Conservation (phyloP, 2,113 vertebrate genomes). For the Scopus umbretta region DNA sequence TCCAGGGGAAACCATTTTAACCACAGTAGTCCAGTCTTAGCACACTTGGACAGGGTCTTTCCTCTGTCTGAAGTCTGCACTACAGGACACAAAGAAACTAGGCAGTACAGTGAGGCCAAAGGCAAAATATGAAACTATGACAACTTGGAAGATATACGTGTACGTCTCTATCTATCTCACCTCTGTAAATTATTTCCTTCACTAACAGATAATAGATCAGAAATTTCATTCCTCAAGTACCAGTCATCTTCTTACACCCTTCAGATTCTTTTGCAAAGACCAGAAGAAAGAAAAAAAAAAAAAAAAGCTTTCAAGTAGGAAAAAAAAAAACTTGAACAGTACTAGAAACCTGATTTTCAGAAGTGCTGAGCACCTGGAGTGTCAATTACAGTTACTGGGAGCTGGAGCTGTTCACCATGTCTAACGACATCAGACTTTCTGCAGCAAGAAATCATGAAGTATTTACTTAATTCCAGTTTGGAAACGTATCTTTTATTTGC, state of each 20-base stretch:
- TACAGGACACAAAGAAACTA: conserved; percentile 19
- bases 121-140: not conserved
- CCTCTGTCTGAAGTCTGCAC: conserved; percentile 49
- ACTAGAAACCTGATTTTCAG: conserved; percentile 9
- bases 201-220: not conserved
- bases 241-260: not conserved
- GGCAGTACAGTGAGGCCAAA: not conserved
- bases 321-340: not conserved
- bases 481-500: not conserved
- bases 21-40: conserved; percentile 67
- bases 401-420: not conserved
- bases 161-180: conserved; percentile 9
- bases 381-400: not conserved
- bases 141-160: not conserved
- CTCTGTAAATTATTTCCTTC: conserved; percentile 44
- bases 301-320: not conserved
- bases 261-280: not conserved
- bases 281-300: not conserved
- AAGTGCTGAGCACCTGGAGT: conserved; percentile 1
- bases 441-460: not conserved
- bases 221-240: not conserved
- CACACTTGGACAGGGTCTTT: conserved; percentile 59
- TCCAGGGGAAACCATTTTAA: conserved; percentile 73
- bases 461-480: not conserved
- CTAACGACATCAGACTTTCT: not conserved